phyloP scores from a whole-genome alignment of 2,797 vertebrate genomes.

The Glossophaga mutica region DNA sequence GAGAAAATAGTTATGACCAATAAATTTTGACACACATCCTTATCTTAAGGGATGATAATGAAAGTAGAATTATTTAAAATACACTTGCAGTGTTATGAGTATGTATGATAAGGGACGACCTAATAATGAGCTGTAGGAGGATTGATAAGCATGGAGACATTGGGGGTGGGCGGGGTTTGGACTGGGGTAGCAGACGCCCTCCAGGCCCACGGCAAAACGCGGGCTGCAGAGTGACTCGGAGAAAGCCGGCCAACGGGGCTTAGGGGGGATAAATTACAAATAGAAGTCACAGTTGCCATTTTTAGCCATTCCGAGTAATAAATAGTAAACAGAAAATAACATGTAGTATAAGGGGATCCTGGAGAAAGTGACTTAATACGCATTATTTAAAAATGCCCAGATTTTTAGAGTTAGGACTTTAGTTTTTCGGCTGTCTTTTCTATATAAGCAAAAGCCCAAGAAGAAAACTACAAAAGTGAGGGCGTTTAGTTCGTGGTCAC shows the following conservation, averaged over 20 bases:
- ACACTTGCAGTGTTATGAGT: not conserved
- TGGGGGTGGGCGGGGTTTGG: not conserved
- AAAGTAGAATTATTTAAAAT: not conserved
- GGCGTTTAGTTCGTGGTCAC: not conserved
- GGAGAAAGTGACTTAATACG: not conserved
- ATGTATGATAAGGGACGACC: not conserved
- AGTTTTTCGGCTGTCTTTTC: not conserved
- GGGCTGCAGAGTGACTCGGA: not conserved
- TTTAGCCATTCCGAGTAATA: not conserved
- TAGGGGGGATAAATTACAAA: not conserved
- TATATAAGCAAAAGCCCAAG: not conserved
- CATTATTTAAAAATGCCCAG: not conserved
- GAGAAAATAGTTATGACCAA: not conserved
- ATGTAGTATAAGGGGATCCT: not conserved
- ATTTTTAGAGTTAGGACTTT: not conserved
- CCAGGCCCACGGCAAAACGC: not conserved
- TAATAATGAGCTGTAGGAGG: not conserved
- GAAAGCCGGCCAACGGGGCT: not conserved
- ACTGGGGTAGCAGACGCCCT: not conserved
- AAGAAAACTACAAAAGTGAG: not conserved
- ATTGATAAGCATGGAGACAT: not conserved
- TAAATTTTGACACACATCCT: not conserved
- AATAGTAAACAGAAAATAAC: not conserved
- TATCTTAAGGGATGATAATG: not conserved
- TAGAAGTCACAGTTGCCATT: not conserved